phyloP scores from a whole-genome alignment of 2,797 vertebrate genomes.

The Streptopelia turtur region DNA sequence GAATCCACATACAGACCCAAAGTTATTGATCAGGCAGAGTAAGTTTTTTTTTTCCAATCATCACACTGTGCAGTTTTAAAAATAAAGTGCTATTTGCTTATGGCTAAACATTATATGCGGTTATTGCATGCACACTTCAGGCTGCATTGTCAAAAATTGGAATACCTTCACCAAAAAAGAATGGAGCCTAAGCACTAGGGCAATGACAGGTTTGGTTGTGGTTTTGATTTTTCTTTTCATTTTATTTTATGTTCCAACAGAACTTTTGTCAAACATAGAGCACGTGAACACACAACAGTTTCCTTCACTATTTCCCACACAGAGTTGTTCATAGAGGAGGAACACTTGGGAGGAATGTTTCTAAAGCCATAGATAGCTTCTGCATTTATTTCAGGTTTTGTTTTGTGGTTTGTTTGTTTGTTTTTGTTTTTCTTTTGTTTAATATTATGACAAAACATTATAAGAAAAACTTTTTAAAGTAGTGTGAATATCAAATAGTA shows the following conservation, averaged over 20 bases:
- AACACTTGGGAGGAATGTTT: slow-evolving; percentile 65
- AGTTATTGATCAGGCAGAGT: not conserved
- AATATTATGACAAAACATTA: slow-evolving; percentile 71
- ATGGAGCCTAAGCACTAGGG: slow-evolving; percentile 73
- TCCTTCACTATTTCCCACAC: slow-evolving; percentile 69
- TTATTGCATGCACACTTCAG: slow-evolving; percentile 62
- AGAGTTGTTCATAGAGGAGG: slow-evolving; percentile 67
- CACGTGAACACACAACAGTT: slow-evolving; percentile 63
- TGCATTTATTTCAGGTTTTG: slow-evolving; percentile 44
- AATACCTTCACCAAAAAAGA: slow-evolving; percentile 39
- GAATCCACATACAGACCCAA: slow-evolving; percentile 10
- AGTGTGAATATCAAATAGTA: slow-evolving; percentile 79
- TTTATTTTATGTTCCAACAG: slow-evolving; percentile 78
- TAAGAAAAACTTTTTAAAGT: slow-evolving; percentile 68
- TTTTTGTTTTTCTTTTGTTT: slow-evolving; percentile 11
- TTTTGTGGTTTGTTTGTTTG: not conserved
- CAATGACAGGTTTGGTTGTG: slow-evolving; percentile 29
- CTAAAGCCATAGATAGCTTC: slow-evolving; percentile 63
- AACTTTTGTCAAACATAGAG: slow-evolving; percentile 71
- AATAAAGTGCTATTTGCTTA: slow-evolving; percentile 58
- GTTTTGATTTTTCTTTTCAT: not conserved
- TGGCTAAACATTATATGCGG: slow-evolving; percentile 50
- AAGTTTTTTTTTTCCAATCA: not conserved
- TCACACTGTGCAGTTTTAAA: not conserved
- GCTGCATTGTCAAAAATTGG: slow-evolving; percentile 45